phyloP scores from a whole-genome alignment of 2,113 vertebrate species.

The Sceloporus tristichus region DNA sequence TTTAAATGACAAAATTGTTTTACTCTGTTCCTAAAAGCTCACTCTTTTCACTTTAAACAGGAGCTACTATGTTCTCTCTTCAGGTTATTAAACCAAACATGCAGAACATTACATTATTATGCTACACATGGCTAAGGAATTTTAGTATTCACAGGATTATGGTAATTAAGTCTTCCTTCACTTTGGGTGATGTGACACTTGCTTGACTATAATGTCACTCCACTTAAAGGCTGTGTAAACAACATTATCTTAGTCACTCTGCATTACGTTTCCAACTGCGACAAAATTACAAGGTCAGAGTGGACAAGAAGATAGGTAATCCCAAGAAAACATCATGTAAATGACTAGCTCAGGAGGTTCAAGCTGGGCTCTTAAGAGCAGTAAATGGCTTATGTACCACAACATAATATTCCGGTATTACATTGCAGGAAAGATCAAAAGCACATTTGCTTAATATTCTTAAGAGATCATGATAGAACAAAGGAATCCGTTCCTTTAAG shows the following conservation, averaged over 20 bases:
- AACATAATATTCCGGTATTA: slow-evolving; percentile 50
- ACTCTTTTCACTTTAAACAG: slow-evolving; percentile 42
- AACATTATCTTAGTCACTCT: slow-evolving; percentile 87
- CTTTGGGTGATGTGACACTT: slow-evolving; percentile 86
- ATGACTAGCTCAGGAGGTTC: slow-evolving; percentile 71
- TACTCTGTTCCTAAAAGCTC: not conserved
- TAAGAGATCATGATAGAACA: not conserved
- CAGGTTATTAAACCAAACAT: slow-evolving; percentile 73
- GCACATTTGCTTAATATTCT: not conserved
- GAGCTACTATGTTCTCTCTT: slow-evolving; percentile 61
- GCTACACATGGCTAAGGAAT: slow-evolving; percentile 81
- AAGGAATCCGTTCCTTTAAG: slow-evolving; percentile 1
- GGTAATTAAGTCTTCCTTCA: slow-evolving; percentile 87
- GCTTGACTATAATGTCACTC: slow-evolving; percentile 89
- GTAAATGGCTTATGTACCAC: slow-evolving; percentile 66
- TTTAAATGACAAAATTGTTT: not conserved
- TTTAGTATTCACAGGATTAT: slow-evolving; percentile 86
- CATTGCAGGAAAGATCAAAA: slow-evolving; percentile 49
- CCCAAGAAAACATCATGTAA: slow-evolving; percentile 80
- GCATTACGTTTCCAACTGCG: slow-evolving; percentile 84
- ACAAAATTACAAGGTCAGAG: slow-evolving; percentile 86
- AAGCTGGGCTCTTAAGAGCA: slow-evolving; percentile 71
- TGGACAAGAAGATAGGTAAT: slow-evolving; percentile 82
- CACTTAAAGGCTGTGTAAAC: slow-evolving; percentile 90
- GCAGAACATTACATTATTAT: slow-evolving; percentile 83